Base-by-base conservation (phyloP, 1,140 invertebrate genomes). In the Drosophila erecta region DNA sequence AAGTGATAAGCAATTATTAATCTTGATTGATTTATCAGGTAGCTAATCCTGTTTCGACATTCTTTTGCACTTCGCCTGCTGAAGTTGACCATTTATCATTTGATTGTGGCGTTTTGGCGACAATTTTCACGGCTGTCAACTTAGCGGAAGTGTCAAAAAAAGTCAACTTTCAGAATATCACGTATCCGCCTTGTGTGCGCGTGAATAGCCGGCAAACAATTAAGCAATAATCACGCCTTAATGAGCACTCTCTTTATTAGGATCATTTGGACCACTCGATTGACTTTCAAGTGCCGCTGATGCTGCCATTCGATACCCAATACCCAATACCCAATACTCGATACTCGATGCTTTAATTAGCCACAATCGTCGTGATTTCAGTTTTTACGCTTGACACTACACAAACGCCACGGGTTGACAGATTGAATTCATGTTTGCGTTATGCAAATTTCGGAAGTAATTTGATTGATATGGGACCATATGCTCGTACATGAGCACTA, bases 91-190 rank as follows among this genome's bases (percentile, higher is more conserved):
- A 87, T 83, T 89, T 81, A 89, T 89, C 85, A 89, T 89, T 89
- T 74, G 46, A 81, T 90, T 89, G 86, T 90, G 65, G 50, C 67
- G 30, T 86, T 86, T 64, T 79, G 67, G 67, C 67, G 83, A 87
- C 81, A 90, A 86, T 90, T 90, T 91, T 90, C 81, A 91, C 90
- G 84, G 70, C 75, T 91, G 89, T 91, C 89, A 81, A 91, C 89
- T 91, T 91, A 90, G 89, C 89, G 89, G 89, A 91, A 91, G 89
- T 91, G 81, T 75, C 71, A 90, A 79, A 58, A 58, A 54, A 41
- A 37, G 66, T 54, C 59, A 77, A 86, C 59, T 79, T 86, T 89
- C 50, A 69, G 66, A 69, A 57, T 67, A 59, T 37, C 49, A 76
- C 71, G 79, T 89, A 89, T 89, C 84, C 84, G 84, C 85, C 66